phyloP scores from a whole-genome alignment of 2,888 invertebrate species.

The Amaurobius ferox region DNA sequence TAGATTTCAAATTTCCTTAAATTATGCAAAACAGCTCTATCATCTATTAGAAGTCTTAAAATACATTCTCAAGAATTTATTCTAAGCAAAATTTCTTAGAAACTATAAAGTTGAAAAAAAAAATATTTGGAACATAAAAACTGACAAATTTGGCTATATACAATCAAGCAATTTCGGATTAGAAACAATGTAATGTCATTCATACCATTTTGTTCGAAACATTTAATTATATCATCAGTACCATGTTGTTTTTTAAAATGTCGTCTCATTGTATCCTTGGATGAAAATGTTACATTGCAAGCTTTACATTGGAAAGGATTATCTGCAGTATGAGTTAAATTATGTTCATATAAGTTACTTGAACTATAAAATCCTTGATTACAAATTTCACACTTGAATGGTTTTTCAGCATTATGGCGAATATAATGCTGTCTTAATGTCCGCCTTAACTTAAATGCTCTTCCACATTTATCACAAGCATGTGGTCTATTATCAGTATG shows the following conservation, averaged over 20 bases:
- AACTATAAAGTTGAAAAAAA: no score
- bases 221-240: neutral
- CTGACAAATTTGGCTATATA: no score
- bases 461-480: slow-evolving; percentile 29
- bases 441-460: slow-evolving; percentile 39
- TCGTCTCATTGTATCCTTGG: slow-evolving; percentile 32
- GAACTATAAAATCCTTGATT: slow-evolving; percentile 15
- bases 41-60: no score
- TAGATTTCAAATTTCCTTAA: no score
- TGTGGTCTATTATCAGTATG: slow-evolving; percentile 37
- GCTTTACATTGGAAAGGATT: slow-evolving; percentile 43
- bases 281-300: slow-evolving; percentile 16
- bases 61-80: no score
- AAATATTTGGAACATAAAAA: no score
- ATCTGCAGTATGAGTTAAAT: slow-evolving; percentile 32
- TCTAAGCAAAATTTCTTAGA: no score
- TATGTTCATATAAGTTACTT: slow-evolving; percentile 19
- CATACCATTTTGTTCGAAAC: no score
- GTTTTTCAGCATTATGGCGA: slow-evolving; percentile 4
- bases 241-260: slow-evolving; percentile 26
- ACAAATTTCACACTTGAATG: slow-evolving; percentile 41
- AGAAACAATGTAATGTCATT: no score
- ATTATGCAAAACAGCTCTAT: no score
- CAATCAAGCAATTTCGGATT: no score
- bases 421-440: slow-evolving; percentile 34